A percentile compares a stretch with the other conserved stretches of the same genome.
Evolutionary conservation across 2,797 vertebrate species (phyloP).

Genomic region (Syngnathus acus): DNA sequence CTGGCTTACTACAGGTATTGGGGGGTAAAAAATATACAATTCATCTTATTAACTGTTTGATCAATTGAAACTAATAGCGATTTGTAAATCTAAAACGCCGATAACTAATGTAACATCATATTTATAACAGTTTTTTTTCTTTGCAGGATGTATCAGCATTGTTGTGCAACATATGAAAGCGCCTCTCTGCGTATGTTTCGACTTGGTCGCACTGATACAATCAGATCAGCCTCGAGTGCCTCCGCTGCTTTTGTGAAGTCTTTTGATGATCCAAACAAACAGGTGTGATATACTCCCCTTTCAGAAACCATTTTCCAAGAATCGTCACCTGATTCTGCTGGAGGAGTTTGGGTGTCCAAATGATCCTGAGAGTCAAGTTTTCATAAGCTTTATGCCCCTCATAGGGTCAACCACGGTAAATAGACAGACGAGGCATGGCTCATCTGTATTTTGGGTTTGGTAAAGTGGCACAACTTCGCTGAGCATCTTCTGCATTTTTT

Average conservation of each 20-base stretch:
- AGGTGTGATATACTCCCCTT: conserved; percentile 53
- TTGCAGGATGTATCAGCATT: conserved; percentile 71
- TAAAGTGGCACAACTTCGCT: too few species aligned
- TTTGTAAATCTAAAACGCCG: too few species aligned
- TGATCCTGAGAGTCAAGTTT: neutral
- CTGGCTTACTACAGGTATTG: conserved; percentile 86
- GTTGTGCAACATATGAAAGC: conserved; percentile 86
- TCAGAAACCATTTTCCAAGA: neutral
- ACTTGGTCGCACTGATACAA: conserved; percentile 90
- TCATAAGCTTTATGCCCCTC: neutral
- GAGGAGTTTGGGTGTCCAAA: neutral
- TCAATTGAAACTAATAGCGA: too few species aligned
- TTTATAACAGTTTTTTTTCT: neutral
- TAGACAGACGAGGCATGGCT: too few species aligned
- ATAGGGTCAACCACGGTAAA: neutral
- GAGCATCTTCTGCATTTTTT: too few species aligned
- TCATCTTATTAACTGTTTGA: neutral
- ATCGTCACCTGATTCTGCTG: neutral
- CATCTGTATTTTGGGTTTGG: too few species aligned
- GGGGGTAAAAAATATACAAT: neutral
- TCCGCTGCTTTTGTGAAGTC: conserved; percentile 76
- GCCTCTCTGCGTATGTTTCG: conserved; percentile 87
- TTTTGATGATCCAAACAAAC: conserved; percentile 71
- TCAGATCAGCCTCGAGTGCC: conserved; percentile 77
- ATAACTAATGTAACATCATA: too few species aligned